Evolutionary conservation across 2,888 invertebrate species (phyloP), one percentile per base, ranked within the genome.

Genomic region (Drosophila parthenogenetica): DNA sequence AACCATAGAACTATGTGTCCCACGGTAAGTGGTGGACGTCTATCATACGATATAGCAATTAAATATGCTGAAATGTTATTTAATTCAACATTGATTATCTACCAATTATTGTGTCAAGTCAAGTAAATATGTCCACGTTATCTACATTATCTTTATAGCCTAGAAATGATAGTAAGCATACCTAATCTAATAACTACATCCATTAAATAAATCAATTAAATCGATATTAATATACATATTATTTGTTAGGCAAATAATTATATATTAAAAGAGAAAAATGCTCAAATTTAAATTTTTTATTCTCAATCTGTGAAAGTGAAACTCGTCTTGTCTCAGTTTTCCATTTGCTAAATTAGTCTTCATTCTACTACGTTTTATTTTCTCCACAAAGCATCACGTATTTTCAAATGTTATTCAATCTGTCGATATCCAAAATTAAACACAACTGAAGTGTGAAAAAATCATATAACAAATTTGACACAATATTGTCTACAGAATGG

Each of bases 131-230:
- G 35, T 32, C 13, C 13, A 7, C 11, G 5, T 16, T 49, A 35
- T 29, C 49, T 11, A 11, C 11, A 17, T 42, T 50, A 67, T 67
- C 50, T 67, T 67, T 55, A 67, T 29, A 19, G 10, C 5, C 43
- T 35, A 5, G 17, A 25, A 22, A 8, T 25, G 32, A 11, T 48
- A 17, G 42, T 51, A 10, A 17, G 19, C 19, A 72, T 22, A 17
- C 22, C 22, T 5, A 37, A n/a, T 43, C 16, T 17, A 19, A 2
- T 37, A 32, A 35, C 29, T 7, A n/a, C 3, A 7, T 2, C 5
- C 29, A 42, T 29, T 29, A 16, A 22, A 22, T 5, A 22, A 22
- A 22, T 22, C 22, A 22, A 22, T 22, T 22, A 22, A 22, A 22
- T 22, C 5, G 2, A 22, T 22, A 22, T 22, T 22, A 22, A 4